Evolutionary conservation across 2,113 vertebrate species (phyloP), one percentile per base, ranked within the genome.

Genomic region (Megaceryle torquata): DNA sequence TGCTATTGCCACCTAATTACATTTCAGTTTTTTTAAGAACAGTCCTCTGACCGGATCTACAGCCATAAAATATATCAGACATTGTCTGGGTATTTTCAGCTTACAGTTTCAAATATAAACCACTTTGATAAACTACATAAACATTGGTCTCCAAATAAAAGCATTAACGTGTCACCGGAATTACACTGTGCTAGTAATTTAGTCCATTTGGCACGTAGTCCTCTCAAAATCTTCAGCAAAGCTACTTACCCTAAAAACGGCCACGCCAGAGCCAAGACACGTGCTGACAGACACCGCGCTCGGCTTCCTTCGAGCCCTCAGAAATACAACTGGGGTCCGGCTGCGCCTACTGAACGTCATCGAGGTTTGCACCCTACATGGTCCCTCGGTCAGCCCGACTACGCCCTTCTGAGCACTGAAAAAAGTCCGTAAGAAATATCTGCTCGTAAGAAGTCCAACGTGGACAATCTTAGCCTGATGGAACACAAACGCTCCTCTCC

Each of bases 311-410:
- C 0, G 26, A 63, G 37, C 11, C 68, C 12, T 1, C 15, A 5
- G 33, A 43, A 35, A 5, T 1, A 13, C 72, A 50, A 4, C 65
- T 29, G 2, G 37, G 53, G 19, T 35, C 69, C 0, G 7, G 12
- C 17, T 5, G 19, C 37, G 20, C 75, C 54, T 2, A 3, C 50
- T 11, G 3, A 19, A 1, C 1, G 21, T 25, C 81, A 39, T 1
- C 21, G 1, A 13, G 44, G 5, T 0, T 2, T 4, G 28, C 44
- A 29, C 25, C 13, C 0, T 2, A 7, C 15, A 0, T 1, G 2
- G 44, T 6, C 43, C 81, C 71, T 33, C 1, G 5, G 2, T 3
- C 43, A 13, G n/a, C 8, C 18, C 82, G 37, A 10, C 67, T 2
- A 0, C 43, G 3, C 35, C 61, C 75, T 7, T 6, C 71, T 3